Evolutionary conservation across 2,797 vertebrate species (phyloP), one percentile per base, ranked within the genome.

Genomic region (Eulemur coronatus): DNA sequence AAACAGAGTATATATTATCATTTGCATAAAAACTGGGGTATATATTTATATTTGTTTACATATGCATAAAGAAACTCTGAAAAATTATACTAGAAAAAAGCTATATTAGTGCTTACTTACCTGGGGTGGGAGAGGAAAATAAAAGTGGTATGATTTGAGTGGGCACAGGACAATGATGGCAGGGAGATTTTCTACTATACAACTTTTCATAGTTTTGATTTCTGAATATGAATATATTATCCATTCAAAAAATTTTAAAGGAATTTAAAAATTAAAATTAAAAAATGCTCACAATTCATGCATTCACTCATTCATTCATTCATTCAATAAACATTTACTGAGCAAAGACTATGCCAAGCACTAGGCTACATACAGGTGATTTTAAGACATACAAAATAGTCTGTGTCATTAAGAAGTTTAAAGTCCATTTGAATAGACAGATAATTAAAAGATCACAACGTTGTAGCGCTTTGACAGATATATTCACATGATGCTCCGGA

Each of bases 321-420:
- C n/a, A 84, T 57, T 95, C 43, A 55, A 79, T 41, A 82, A 84
- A 67, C 35, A 84, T 55, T 85, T 94, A 69, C n/a, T 91, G 75
- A 93, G 8, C 57, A 93, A 35, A 81, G 28, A 76, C 35, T 55
- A 18, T 35, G 20, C 30, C 63, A 84, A 72, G 28, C 65, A 33
- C 26, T 63, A 90, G 20, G 11, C 24, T 22, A 57, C 15, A 78
- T 69, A 67, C 67, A 2, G 12, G 35, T 30, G 12, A 63, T 24
- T 48, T 78, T 78, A 75, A 85, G 72, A 65, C 15, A 65, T 65
- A 89, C 57, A 67, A 55, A 84, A 89, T 5, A 88, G n/a, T n/a
- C 59, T 69, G 20, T 35, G 24, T 72, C 28, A 22, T 78, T 7
- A 33, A 7, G 28, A 22, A 48, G 7, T 28, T 86, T 91, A 35